Evolutionary conservation across 2,888 invertebrate species (phyloP), one percentile per base, ranked within the genome.

Genomic region (Acronicta aceris): DNA sequence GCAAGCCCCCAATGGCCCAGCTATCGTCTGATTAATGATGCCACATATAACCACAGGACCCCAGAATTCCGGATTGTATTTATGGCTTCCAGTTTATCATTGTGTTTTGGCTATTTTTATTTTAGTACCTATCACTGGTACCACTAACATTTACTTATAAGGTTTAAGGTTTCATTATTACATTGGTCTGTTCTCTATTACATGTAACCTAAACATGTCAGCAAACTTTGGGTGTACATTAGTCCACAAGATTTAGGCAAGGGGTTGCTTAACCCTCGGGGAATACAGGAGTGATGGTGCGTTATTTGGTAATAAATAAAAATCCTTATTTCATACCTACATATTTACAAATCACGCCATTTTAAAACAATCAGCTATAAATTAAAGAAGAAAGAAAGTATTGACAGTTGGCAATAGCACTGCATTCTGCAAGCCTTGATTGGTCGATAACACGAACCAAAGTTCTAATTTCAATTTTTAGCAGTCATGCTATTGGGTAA

Each of bases 11-110:
- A 27, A 40, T 69, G 65, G 51, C 42, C 53, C 51, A 53, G 56
- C 48, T 50, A 59, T 48, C 55, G 61, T 64, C 83, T 91, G 92
- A 93, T 93, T 91, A 91, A 93, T 92, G 91, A 86, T 76, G 69
- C 75, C 71, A 71, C 76, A 81, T 80, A 81, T 74, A 78, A 88
- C 87, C 86, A 74, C 84, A 72, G 75, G 80, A 78, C 80, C 86
- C 88, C 79, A 67, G 83, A 88, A 87, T 85, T 84, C 82, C 74
- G 82, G 80, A 82, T 81, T 82, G 76, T 88, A 88, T 91, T 89
- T 89, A 89, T 89, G 87, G 62, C 56, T 46, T 21, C 45, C 56
- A 58, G 54, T 71, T 55, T 52, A 59, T 61, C 21, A 43, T 51
- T 59, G 43, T 73, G 43, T 73, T 47, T 16, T 33, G 5, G 36